Conservation (phyloP, 2,888 invertebrate genomes). For the Diaperis boleti region DNA sequence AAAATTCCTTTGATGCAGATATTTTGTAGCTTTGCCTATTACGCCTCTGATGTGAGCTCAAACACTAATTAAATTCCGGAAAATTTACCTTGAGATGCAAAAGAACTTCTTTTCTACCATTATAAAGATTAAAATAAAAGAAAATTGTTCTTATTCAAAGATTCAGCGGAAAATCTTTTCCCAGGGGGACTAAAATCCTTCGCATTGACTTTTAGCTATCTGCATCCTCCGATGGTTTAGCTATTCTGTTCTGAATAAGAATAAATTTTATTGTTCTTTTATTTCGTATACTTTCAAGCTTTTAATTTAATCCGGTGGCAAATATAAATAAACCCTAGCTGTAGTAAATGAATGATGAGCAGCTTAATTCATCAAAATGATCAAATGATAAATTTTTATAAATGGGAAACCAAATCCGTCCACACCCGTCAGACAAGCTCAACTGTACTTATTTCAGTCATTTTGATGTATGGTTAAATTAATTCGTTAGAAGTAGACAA, state of each 20-base stretch:
- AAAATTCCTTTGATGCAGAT: background rate
- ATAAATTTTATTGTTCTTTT: conserved; percentile 6
- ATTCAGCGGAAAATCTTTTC: too few species aligned
- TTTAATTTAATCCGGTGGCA: background rate
- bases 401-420: conserved; percentile 5
- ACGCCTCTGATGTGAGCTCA: background rate
- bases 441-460: conserved; percentile 1
- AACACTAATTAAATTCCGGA: conserved; percentile 14
- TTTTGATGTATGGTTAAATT: conserved; percentile 5
- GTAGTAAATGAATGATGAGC: conserved; percentile 8
- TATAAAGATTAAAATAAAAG: background rate
- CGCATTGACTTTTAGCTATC: conserved; percentile 7
- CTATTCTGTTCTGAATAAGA: conserved; percentile 8
- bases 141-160: too few species aligned
- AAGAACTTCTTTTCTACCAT: background rate
- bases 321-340: background rate
- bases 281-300: conserved; percentile 2
- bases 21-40: background rate
- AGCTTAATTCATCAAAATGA: conserved; percentile 7
- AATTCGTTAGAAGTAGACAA: background rate
- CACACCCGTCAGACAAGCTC: conserved; percentile 1
- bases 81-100: background rate
- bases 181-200: background rate
- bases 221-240: background rate
- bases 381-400: conserved; percentile 7